Percentiles rank a stretch among this genome's conserved stretches.
These are phyloP conservation scores for Cyrtodaria siliqua DNA, from an alignment of 2,888 invertebrate species.

Conservation along the genomic window DNA sequence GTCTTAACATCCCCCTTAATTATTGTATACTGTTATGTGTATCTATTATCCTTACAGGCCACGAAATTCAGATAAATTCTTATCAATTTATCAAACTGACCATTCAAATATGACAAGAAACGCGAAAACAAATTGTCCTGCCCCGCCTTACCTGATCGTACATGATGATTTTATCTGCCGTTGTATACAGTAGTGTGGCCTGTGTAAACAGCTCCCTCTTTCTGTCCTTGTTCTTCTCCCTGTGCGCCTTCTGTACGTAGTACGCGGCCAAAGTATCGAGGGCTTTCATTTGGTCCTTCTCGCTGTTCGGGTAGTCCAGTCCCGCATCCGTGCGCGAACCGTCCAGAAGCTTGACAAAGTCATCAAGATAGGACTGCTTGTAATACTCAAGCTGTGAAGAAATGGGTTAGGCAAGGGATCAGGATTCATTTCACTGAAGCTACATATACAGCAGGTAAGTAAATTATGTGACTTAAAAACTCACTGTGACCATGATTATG, in stretches of 20 bases:
- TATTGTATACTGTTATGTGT: no score
- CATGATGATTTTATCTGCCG: slow-evolving; percentile 99
- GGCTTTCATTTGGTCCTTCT: slow-evolving; percentile 98
- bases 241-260: slow-evolving; percentile 95
- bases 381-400: slow-evolving; percentile 96
- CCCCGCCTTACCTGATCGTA: slow-evolving; percentile 98
- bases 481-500: no score
- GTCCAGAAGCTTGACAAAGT: slow-evolving; percentile 98
- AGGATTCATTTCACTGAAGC: no score
- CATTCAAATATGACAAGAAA: no score
- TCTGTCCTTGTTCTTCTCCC: slow-evolving; percentile 97
- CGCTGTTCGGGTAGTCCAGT: slow-evolving; percentile 90
- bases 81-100: no score
- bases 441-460: no score
- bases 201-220: slow-evolving; percentile 95
- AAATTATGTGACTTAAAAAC: no score
- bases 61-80: no score
- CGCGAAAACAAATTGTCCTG: no score
- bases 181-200: slow-evolving; percentile 98
- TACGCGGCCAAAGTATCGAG: slow-evolving; percentile 99
- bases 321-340: slow-evolving; percentile 89
- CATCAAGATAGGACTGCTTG: slow-evolving; percentile 92
- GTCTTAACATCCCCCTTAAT: no score
- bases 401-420: no score
- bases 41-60: no score